Evolutionary conservation across 1,140 invertebrate species (phyloP).

Genomic region (Saccostrea glomerata): DNA sequence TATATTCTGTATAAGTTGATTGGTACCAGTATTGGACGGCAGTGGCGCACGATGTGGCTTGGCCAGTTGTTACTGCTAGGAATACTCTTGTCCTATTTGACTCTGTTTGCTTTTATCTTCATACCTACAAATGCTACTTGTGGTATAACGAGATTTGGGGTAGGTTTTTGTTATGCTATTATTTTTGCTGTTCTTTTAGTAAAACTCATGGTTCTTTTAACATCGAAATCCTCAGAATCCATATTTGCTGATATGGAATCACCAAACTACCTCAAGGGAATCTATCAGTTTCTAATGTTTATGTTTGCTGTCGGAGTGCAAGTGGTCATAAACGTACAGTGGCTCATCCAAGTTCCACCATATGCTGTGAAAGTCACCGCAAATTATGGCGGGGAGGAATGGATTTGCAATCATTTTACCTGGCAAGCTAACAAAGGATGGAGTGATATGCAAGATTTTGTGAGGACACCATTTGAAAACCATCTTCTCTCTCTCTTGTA

Average conservation of each 20-base stretch:
- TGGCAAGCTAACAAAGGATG: slow-evolving; percentile 72
- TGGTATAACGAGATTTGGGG: slow-evolving; percentile 89
- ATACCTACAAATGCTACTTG: slow-evolving; percentile 90
- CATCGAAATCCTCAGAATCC: slow-evolving; percentile 81
- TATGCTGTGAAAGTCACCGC: slow-evolving; percentile 66
- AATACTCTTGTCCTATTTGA: slow-evolving; percentile 89
- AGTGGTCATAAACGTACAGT: slow-evolving; percentile 92
- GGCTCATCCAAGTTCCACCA: slow-evolving; percentile 80
- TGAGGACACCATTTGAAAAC: slow-evolving; percentile 79
- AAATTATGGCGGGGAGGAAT: slow-evolving; percentile 65
- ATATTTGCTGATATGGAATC: slow-evolving; percentile 82
- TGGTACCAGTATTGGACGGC: slow-evolving; percentile 89
- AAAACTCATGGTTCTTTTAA: slow-evolving; percentile 95
- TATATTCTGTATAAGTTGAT: slow-evolving; percentile 94
- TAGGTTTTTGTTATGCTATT: slow-evolving; percentile 92
- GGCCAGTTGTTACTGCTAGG: slow-evolving; percentile 94
- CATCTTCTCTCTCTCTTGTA: slow-evolving; percentile 89
- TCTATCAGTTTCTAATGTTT: slow-evolving; percentile 92
- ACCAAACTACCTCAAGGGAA: slow-evolving; percentile 94
- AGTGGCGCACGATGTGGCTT: slow-evolving; percentile 86
- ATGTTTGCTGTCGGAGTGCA: slow-evolving; percentile 86
- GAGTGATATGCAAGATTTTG: slow-evolving; percentile 69
- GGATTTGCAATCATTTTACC: slow-evolving; percentile 75
- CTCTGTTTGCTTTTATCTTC: slow-evolving; percentile 87
- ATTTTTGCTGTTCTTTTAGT: slow-evolving; percentile 95